phyloP scores from a whole-genome alignment of 2,797 vertebrate species.

The Monodelphis domestica region DNA sequence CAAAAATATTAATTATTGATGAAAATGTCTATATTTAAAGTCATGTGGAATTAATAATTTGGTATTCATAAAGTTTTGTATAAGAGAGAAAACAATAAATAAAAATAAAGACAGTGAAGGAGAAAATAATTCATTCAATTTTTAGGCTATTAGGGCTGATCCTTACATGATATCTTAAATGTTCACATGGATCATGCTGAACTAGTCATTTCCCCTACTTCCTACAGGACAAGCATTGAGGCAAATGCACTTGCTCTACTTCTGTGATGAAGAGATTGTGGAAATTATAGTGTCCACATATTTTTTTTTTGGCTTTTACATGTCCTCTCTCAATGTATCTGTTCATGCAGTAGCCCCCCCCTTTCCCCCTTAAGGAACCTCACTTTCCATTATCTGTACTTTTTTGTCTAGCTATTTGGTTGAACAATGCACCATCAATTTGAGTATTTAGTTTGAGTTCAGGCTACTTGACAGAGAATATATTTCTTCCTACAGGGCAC shows the following conservation, averaged over 20 bases:
- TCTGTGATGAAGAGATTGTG: conserved; percentile 6
- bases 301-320: conserved; percentile 27
- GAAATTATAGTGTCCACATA: background rate
- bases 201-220: background rate
- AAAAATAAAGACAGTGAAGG: background rate
- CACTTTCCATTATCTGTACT: conserved; percentile 15
- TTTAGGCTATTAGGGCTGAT: background rate
- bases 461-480: conserved; percentile 55
- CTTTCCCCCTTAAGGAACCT: background rate
- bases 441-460: conserved; percentile 68
- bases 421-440: conserved; percentile 54
- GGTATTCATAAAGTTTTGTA: background rate
- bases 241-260: background rate
- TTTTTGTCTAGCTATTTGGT: conserved; percentile 44
- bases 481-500: conserved; percentile 51
- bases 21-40: background rate
- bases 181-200: background rate
- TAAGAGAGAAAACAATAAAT: conserved; percentile 7
- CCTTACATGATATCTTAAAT: background rate
- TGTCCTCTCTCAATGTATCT: background rate
- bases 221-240: background rate
- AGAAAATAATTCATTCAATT: background rate
- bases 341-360: background rate
- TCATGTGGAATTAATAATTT: background rate
- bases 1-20: background rate